Conservation (phyloP, 2,797 vertebrate species). For the Falco concolor region DNA sequence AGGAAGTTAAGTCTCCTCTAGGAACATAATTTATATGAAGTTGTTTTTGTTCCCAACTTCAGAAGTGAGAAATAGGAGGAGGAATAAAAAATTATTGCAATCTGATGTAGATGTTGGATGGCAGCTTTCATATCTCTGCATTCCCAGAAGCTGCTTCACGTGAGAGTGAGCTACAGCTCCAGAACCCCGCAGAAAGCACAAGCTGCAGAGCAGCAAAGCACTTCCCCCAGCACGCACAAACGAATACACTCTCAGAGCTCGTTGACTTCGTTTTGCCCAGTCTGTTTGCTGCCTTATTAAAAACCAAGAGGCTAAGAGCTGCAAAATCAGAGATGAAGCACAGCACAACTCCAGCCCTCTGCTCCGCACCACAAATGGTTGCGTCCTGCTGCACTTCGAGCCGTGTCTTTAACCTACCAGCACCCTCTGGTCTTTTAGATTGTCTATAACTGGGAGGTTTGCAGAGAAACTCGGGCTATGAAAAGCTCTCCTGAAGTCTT, state of each 20-base stretch:
- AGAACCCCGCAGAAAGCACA: background rate
- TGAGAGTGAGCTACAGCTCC: background rate
- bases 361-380: fast-evolving
- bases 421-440: background rate
- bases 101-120: background rate
- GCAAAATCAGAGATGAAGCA: background rate
- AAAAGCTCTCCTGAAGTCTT: background rate
- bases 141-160: background rate
- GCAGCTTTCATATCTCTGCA: background rate
- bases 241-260: fast-evolving
- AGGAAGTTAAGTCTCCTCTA: background rate
- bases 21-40: background rate
- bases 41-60: constrained; percentile 14
- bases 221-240: background rate
- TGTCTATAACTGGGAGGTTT: background rate
- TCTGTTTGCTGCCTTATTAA: background rate
- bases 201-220: background rate
- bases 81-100: background rate
- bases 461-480: background rate
- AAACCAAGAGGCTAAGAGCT: fast-evolving
- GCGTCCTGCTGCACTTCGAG: fast-evolving
- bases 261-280: fast-evolving
- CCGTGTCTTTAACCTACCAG: background rate
- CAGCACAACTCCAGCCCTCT: background rate
- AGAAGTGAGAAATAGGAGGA: constrained; percentile 20